Conservation (phyloP, 2,797 vertebrate species). For the Enteromius fasciolatus region DNA sequence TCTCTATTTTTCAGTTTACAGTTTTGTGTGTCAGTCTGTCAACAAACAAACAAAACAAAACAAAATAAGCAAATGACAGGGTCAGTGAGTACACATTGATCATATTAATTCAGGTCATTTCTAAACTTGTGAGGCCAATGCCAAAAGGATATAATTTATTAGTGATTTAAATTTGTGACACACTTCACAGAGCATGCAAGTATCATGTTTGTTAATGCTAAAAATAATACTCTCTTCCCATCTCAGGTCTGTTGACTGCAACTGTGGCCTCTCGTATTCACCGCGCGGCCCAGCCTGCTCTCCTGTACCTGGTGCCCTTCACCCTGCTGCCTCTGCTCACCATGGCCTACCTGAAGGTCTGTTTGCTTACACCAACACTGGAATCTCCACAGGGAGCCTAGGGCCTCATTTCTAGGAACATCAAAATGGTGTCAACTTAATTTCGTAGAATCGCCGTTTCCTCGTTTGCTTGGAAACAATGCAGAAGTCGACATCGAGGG, state of each 20-base stretch:
- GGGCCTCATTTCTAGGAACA: background rate
- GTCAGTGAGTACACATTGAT: too few relatives aligned
- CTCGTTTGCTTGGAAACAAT: background rate
- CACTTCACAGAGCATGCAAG: too few relatives aligned
- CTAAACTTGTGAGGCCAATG: too few relatives aligned
- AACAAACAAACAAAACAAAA: too few relatives aligned
- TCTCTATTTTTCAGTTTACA: too few relatives aligned
- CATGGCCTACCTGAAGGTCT: slow-evolving; percentile 99
- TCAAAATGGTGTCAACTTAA: background rate
- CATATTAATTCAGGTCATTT: too few relatives aligned
- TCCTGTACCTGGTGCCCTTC: slow-evolving; percentile 98
- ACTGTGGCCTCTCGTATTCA: slow-evolving; percentile 98
- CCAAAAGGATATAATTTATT: too few relatives aligned
- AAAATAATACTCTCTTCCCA: background rate
- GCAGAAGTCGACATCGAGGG: background rate
- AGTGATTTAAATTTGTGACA: too few relatives aligned
- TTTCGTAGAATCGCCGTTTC: background rate
- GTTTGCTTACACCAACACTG: background rate
- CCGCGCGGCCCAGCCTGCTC: slow-evolving; percentile 95
- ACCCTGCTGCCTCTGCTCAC: slow-evolving; percentile 99
- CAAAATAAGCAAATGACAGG: too few relatives aligned
- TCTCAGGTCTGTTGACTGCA: slow-evolving; percentile 91
- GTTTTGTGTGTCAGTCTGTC: too few relatives aligned
- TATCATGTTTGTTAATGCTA: too few relatives aligned
- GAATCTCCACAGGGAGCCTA: background rate